A percentile compares a stretch with the other conserved stretches of the same genome.
Conservation (phyloP, 2,888 invertebrate genomes). For the Eurytoma adleriae region DNA sequence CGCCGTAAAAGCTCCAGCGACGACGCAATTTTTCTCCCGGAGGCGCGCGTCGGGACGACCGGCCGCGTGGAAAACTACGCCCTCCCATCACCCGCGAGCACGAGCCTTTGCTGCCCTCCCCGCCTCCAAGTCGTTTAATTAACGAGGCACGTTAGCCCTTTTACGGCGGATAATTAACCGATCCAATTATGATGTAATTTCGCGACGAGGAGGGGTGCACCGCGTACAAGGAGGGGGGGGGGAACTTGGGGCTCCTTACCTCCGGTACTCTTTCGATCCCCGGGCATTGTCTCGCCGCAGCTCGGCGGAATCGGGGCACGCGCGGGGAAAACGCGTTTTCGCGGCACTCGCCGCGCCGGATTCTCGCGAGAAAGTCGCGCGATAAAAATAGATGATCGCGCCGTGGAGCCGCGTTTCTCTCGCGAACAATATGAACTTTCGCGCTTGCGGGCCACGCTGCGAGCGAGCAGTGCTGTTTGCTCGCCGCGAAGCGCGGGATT, state of each 20-base stretch:
- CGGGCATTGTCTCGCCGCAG: not conserved
- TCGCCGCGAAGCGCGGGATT: not conserved
- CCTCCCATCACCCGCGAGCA: not conserved
- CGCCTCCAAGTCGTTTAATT: slow-evolving; percentile 5
- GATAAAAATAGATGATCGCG: not conserved
- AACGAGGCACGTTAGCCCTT: slow-evolving; percentile 19
- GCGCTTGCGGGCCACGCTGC: not conserved
- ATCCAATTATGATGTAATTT: slow-evolving; percentile 30
- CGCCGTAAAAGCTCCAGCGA: too few relatives aligned
- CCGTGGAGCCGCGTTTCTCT: slow-evolving; percentile 1
- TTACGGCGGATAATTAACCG: slow-evolving; percentile 24
- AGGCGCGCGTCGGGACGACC: not conserved
- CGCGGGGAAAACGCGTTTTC: slow-evolving; percentile 1
- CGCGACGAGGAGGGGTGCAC: not conserved
- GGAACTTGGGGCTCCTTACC: slow-evolving; percentile 4
- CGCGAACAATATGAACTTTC: slow-evolving; percentile 8
- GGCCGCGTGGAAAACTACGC: not conserved
- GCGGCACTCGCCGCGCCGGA: not conserved
- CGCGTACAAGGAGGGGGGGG: not conserved
- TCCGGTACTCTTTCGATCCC: not conserved
- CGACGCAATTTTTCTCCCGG: too few relatives aligned
- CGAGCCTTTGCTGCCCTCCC: not conserved
- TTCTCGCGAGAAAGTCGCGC: not conserved
- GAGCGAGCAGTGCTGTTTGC: not conserved
- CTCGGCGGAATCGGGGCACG: not conserved